Evolutionary conservation across 2,113 vertebrate genomes (phyloP).

Genomic region (Indicator indicator): DNA sequence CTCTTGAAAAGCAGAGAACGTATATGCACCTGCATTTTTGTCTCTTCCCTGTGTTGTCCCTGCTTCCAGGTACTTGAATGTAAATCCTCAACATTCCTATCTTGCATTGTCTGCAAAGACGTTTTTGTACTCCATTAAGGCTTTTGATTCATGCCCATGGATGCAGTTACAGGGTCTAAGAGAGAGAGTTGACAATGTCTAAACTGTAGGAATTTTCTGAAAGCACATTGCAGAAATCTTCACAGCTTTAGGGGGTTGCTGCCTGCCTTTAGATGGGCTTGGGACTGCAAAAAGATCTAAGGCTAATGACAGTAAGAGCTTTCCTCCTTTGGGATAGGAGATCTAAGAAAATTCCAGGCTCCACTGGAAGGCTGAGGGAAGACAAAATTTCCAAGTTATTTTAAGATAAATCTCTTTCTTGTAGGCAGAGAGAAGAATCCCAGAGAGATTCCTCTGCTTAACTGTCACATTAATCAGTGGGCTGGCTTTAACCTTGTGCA

Average conservation of each 20-base stretch:
- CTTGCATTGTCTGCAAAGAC: not conserved
- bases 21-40: not conserved
- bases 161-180: not conserved
- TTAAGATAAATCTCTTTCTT: not conserved
- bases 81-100: not conserved
- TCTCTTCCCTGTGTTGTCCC: not conserved
- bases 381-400: not conserved
- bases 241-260: not conserved
- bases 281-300: not conserved
- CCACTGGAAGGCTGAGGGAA: not conserved
- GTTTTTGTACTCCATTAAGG: not conserved
- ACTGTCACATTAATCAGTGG: not conserved
- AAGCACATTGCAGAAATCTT: not conserved
- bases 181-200: not conserved
- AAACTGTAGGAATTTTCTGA: not conserved
- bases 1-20: not conserved
- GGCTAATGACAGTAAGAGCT: not conserved
- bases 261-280: not conserved
- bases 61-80: not conserved
- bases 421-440: not conserved
- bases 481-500: not conserved
- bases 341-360: not conserved
- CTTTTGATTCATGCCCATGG: not conserved
- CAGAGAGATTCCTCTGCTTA: not conserved
- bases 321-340: not conserved